Evolutionary conservation across 2,888 invertebrate species (phyloP).

Genomic region (Cryptophagus acutangulus): DNA sequence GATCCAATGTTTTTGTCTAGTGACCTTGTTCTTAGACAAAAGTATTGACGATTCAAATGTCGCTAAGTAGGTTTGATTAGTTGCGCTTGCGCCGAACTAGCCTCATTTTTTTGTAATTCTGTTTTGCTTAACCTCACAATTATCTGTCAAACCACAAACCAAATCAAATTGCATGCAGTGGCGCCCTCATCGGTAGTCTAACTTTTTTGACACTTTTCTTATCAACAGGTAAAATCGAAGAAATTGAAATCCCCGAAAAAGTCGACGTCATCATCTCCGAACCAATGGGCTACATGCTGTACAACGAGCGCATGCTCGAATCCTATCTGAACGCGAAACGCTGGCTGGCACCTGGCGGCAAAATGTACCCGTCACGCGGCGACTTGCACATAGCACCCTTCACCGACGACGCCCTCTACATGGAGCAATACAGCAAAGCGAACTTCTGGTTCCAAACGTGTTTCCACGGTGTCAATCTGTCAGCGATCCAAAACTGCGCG

Average conservation of each 20-base stretch:
- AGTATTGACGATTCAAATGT: too few relatives aligned
- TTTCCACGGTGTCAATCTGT: slow-evolving; percentile 96
- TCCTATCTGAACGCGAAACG: slow-evolving; percentile 98
- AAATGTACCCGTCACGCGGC: slow-evolving; percentile 96
- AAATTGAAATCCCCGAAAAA: slow-evolving; percentile 89
- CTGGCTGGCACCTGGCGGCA: slow-evolving; percentile 88
- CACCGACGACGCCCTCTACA: slow-evolving; percentile 93
- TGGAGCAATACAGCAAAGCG: slow-evolving; percentile 97
- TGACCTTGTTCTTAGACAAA: too few relatives aligned
- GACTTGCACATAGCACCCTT: slow-evolving; percentile 97
- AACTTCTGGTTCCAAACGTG: slow-evolving; percentile 99
- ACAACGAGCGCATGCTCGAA: slow-evolving; percentile 98
- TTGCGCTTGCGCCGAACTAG: too few relatives aligned
- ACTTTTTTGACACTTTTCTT: too few relatives aligned
- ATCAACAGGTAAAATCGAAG: slow-evolving; percentile 97
- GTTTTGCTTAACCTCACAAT: too few relatives aligned
- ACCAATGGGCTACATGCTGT: slow-evolving; percentile 99
- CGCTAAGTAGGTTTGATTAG: too few relatives aligned
- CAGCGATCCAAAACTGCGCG: slow-evolving; percentile 85
- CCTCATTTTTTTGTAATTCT: too few relatives aligned
- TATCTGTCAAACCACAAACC: too few relatives aligned
- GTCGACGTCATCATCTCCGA: slow-evolving; percentile 98
- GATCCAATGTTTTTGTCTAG: too few relatives aligned
- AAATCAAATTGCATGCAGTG: too few relatives aligned
- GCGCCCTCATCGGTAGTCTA: too few relatives aligned